Base-by-base conservation (phyloP, 1,140 invertebrate genomes). In the Polyergus mexicanus region DNA sequence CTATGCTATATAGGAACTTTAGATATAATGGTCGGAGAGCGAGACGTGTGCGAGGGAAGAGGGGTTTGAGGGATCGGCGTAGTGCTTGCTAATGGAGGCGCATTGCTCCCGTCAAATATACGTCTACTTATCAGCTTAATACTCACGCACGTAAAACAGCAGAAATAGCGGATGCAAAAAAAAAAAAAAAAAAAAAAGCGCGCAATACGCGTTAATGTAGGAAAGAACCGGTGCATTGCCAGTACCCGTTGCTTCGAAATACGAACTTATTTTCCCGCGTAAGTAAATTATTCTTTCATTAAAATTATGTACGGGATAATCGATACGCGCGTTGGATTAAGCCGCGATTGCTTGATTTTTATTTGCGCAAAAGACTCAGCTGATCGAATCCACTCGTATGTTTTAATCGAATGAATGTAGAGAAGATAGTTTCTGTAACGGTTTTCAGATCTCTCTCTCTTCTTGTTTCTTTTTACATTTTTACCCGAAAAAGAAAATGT, bases 71-170 rank as follows among this genome's bases (percentile, higher is more conserved):
- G 72, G 87, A 90, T 87, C 87, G 84, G 83, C 80, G 76, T 65
- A 88, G 87, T 87, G 89, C 80, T 90, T 87, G 86, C 89, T 90
- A 90, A 90, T 90, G 89, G 89, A 90, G 88, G 89, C 89, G 85
- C 89, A 90, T 90, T 90, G 88, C 88, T 89, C 88, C 76, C 88
- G 89, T 90, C 88, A 90, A 89, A 90, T 89, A 89, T 90, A 90
- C 88, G 88, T 90, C 89, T 90, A 89, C 89, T 90, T 90, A 90
- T 89, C 89, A 89, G 88, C 89, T 90, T 90, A 90, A 90, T 89
- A 85, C 80, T 62, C 80, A 80, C 88, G 81, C 80, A 89, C 78
- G 76, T 89, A 89, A 90, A 90, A 87, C 72, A 89, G 84, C 38
- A 63, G 51, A 72, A 88, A 60, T 76, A 85, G 74, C n/a, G 47